Base-by-base conservation (phyloP, 2,888 invertebrate genomes). In the Synergus umbraculus region DNA sequence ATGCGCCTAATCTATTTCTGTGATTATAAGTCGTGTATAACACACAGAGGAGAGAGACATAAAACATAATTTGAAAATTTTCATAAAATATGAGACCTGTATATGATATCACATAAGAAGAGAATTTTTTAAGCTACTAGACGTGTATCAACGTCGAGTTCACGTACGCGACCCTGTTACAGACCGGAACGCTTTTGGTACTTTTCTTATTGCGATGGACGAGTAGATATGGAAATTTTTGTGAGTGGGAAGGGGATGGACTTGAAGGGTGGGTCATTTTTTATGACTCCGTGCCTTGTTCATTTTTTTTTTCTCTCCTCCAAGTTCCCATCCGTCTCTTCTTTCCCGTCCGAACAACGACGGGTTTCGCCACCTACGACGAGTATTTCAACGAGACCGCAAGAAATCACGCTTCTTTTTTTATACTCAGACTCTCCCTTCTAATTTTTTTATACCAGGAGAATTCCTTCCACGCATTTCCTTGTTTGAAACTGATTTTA, bases 181-280 rank as follows among this genome's bases (percentile, higher is more conserved):
- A 79, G 82, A 83, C 81, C 83, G 78, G 79, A 82, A 84, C 81
- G 81, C 80, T 85, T 81, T 81, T 79, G 82, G 82, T 79, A 82
- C 81, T 77, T 79, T 79, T 79, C 82, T 79, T 82, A 80, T 83
- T 80, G 79, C 81, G 83, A 84, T 83, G 82, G 77, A 78, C 83
- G 82, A 79, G 80, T 60, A 82, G 83, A 83, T 83, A 85, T 83
- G 83, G 82, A 85, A 83, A 83, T 82, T 82, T 83, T 77, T 79
- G 79, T 76, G 81, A 81, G 78, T 82, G 77, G 76, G 79, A 78
- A 79, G 79, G 63, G 66, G 79, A 79, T 82, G 81, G 69, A 54
- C 69, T 49, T 15, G 79, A 81, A 82, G 79, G 79, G 80, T 78
- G 79, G 81, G 81, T 84, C 82, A 78, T 83, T 84, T 84, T 73